phyloP scores from a whole-genome alignment of 2,797 vertebrate species.

The Salarias fasciatus region DNA sequence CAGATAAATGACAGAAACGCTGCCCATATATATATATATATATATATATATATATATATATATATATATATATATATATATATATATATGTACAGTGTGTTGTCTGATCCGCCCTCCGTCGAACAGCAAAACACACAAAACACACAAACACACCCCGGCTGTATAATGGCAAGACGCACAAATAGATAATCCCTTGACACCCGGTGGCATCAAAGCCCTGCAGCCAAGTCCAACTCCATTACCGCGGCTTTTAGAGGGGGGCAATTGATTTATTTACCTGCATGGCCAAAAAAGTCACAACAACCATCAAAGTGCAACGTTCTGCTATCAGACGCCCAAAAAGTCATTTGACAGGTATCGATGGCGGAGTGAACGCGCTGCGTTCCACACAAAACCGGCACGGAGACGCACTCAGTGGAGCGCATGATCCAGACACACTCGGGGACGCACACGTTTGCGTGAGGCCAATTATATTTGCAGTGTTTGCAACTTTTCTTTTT shows the following conservation, averaged over 20 bases:
- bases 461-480: no score
- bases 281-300: slow-evolving; percentile 14
- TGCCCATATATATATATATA: no score
- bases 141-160: slow-evolving; percentile 7
- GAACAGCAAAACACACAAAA: no score
- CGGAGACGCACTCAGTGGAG: no score
- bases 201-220: slow-evolving; percentile 30
- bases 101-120: no score
- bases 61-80: no score
- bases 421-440: no score
- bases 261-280: slow-evolving; percentile 51
- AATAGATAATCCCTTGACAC: slow-evolving; percentile 33
- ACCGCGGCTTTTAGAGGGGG: slow-evolving; percentile 37
- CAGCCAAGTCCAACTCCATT: slow-evolving; percentile 44
- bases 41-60: no score
- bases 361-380: slow-evolving; percentile 22
- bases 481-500: no score
- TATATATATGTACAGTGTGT: no score
- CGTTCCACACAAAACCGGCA: no score
- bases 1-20: neutral
- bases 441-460: no score
- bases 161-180: slow-evolving; percentile 8
- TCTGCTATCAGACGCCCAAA: neutral
- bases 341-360: slow-evolving; percentile 13
- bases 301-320: slow-evolving; percentile 8